Base-by-base conservation (phyloP, 2,797 vertebrate genomes). In the Gastrophryne carolinensis region DNA sequence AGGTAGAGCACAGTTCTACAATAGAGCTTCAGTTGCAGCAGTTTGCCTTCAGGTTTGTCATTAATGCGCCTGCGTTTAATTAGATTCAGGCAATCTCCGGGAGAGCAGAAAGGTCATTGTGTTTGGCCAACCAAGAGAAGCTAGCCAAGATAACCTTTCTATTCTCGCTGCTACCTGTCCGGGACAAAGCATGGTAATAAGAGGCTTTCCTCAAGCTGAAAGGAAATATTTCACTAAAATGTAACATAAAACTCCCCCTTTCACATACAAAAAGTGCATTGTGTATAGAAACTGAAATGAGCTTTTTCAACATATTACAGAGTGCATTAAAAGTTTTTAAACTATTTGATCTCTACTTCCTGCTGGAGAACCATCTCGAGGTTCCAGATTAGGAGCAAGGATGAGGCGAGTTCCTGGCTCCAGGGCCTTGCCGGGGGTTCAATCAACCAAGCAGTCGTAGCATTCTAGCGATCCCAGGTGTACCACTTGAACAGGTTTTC, bases 31-130 rank as follows among this genome's bases (percentile, higher is more conserved):
- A 37, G 11, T 34, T 35, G 44, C 9, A 11, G 30, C 15, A 39
- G 29, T 67, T 54, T n/a, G 27, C 23, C 52, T 44, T 32, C 67
- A 72, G 23, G 57, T 61, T 72, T 72, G 61, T 61, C 35, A 61
- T 72, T 72, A 72, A 72, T 72, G 69, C 37, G 41, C 41, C 19
- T 60, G 68, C 54, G 34, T 60, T 49, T 58, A 15, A 60, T 58
- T 60, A 71, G 37, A 54, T 60, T 29, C 12, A 72, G 56, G 68
- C 68, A 61, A 71, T 47, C 54, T 50, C 68, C 19, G 21, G 8
- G 12, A 23, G 41, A 61, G 69, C 69, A 61, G 21, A 72, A 61
- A 72, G 69, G 41, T 72, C 69, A 70, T 61, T 50, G 56, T 52
- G 27, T 61, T 35, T 19, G 37, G 27, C 19, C 21, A 70, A 58